Evolutionary conservation across 2,888 invertebrate species (phyloP), one percentile per base, ranked within the genome.

Genomic region (Acronicta aceris): DNA sequence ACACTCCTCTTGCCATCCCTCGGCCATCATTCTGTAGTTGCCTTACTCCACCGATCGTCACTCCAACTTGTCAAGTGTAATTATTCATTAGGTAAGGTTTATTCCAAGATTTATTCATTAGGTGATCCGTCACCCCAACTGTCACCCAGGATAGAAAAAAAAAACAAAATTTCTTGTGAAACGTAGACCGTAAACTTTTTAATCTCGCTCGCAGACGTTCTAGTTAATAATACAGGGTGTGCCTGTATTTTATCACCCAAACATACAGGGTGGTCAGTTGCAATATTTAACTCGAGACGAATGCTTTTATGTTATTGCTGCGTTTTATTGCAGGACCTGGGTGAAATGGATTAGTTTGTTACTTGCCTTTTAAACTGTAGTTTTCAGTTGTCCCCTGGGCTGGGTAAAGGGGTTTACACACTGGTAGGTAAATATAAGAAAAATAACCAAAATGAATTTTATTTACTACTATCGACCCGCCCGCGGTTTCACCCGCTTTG

Each of bases 161-260:
- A 38, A 33, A 33, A 33, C 10, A 33, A 33, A 12, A 33, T 12
- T 33, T 33, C 38, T 38, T 38, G 7, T 36, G 13, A 36, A 13
- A 1, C 21, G 6, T 1, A 13, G 46, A 30, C 50, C 13, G 36
- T 76, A 64, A 65, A 73, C 46, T 40, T 52, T 59, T 70, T 73
- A 73, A 73, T 73, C 58, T 58, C 12, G 17, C 16, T 63, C 59
- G 36, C 71, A 80, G 74, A 74, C 65, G 13, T 33, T 50, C 68
- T 71, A 74, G 65, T 77, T 69, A 76, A 80, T 80, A 78, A 65
- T 74, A 71, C 69, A 81, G 53, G 43, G 7, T 74, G 21, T 41
- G 67, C 51, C 60, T 78, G 76, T 72, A 69, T 58, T 76, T 76
- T 76, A 76, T 78, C 48, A 68, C 71, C 68, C 46, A 38, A 61